These are phyloP conservation scores for Himalopsyche anomala DNA, from an alignment of 2,888 invertebrate species.

Conservation along the genomic window DNA sequence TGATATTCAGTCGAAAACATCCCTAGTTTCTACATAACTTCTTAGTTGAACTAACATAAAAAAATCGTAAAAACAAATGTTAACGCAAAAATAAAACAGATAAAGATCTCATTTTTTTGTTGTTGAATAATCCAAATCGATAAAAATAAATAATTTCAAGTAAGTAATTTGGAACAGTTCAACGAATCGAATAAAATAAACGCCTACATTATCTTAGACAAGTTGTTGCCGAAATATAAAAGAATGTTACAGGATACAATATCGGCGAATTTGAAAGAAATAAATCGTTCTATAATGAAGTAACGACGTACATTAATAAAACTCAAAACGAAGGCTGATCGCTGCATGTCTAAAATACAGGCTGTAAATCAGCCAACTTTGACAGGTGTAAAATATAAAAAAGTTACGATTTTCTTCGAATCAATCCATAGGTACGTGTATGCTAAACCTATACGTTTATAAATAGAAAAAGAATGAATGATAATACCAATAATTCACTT, in stretches of 20 bases:
- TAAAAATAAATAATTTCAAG: too few relatives aligned
- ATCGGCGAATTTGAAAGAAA: conserved; percentile 18
- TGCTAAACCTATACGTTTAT: background rate
- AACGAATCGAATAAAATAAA: conserved; percentile 21
- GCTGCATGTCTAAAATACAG: conserved; percentile 45
- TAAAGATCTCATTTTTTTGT: too few relatives aligned
- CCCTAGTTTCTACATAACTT: too few relatives aligned
- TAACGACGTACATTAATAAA: conserved; percentile 49
- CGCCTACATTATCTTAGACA: conserved; percentile 2
- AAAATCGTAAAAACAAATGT: too few relatives aligned
- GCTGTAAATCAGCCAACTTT: conserved; percentile 52
- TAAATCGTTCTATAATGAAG: conserved; percentile 46
- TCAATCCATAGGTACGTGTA: background rate
- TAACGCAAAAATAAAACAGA: too few relatives aligned
- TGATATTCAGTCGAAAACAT: too few relatives aligned
- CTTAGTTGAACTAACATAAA: too few relatives aligned
- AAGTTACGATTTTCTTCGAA: conserved; percentile 25
- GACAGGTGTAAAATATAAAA: conserved; percentile 51
- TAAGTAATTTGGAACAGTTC: background rate
- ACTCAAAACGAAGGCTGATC: conserved; percentile 50
- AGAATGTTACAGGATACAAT: conserved; percentile 33
- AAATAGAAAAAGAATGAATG: background rate
- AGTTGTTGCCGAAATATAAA: conserved; percentile 34
- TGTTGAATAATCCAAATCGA: too few relatives aligned
- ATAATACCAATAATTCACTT: conserved; percentile 19